Base-by-base conservation (phyloP, 1,140 invertebrate species). In the Trachymyrmex cornetzi region DNA sequence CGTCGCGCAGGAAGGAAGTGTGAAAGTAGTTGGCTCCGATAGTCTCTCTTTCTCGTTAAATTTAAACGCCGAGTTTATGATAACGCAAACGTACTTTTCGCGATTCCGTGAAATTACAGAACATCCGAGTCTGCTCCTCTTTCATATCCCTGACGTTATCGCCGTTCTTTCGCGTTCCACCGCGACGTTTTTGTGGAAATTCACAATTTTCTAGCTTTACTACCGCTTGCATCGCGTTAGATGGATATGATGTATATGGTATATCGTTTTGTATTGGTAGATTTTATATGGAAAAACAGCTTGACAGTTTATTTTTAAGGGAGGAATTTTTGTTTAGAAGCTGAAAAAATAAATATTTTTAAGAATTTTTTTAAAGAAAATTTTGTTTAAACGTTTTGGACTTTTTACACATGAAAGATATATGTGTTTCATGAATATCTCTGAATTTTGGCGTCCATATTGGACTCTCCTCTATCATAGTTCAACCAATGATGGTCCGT, bases 71-170 rank as follows among this genome's bases (percentile, higher is more conserved):
- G 38, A 48, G 80, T 75, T 74, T 75, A 75, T 12, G 80, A 84
- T 84, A 84, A 84, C 67, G 38, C 38, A 24, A 66, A 48, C 55
- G 38, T 81, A 81, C 48, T 71, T 81, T 44, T 30, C 64, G 77
- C 55, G 67, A 82, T 82, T 61, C 67, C 80, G 27, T 55, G 38
- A 24, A 61, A 84, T 84, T 84, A 61, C 80, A 57, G 80, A 84
- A 61, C 80, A 82, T 61, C 27, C 67, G 53, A 72, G 19, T 27
- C 55, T 22, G 77, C 22, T 34, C 16, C 44, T 55, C 27, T 50
- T 61, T 61, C 55, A 61, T 19, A 61, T 34, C 16, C 19, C 12
- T 22, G 67, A 61, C 80, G 80, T 82, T 82, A 82, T 82, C 80
- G 53, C 12, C 38, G 34, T 61, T 71, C 55, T 44, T 24, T 82